Evolutionary conservation across 2,797 vertebrate genomes (phyloP).

Genomic region (Aulostomus chinensis): DNA sequence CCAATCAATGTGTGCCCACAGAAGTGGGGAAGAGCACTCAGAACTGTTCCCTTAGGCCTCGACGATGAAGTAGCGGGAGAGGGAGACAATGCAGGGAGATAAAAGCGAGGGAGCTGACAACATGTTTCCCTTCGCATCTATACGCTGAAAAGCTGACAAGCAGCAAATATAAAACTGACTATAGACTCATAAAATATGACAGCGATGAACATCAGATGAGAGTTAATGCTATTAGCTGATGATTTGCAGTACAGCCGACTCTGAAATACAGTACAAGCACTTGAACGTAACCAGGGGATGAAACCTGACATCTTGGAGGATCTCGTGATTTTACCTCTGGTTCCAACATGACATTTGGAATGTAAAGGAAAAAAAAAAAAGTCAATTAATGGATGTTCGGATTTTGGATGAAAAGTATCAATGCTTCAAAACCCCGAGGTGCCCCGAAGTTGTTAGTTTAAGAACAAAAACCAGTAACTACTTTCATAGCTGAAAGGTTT

Average conservation of each 20-base stretch:
- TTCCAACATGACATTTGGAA: too few species aligned
- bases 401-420: too few species aligned
- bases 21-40: constrained; percentile 72
- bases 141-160: constrained; percentile 44
- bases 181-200: too few species aligned
- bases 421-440: too few species aligned
- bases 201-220: neutral
- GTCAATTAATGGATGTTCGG: too few species aligned
- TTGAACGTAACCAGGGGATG: neutral
- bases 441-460: too few species aligned
- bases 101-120: constrained; percentile 60
- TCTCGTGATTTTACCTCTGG: too few species aligned
- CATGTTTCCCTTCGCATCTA: constrained; percentile 65
- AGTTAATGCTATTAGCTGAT: neutral
- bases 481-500: too few species aligned
- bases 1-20: constrained; percentile 79
- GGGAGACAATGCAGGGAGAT: constrained; percentile 52
- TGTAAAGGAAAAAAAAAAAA: too few species aligned
- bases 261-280: neutral
- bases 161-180: constrained; percentile 6
- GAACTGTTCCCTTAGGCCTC: constrained; percentile 78
- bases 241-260: too few species aligned
- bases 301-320: neutral
- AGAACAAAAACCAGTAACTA: too few species aligned
- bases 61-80: constrained; percentile 62